Percentiles rank a stretch among this genome's conserved stretches.
These are phyloP conservation scores for Cataglyphis altisquamis DNA, from an alignment of 2,888 invertebrate species.

Conservation along the genomic window DNA sequence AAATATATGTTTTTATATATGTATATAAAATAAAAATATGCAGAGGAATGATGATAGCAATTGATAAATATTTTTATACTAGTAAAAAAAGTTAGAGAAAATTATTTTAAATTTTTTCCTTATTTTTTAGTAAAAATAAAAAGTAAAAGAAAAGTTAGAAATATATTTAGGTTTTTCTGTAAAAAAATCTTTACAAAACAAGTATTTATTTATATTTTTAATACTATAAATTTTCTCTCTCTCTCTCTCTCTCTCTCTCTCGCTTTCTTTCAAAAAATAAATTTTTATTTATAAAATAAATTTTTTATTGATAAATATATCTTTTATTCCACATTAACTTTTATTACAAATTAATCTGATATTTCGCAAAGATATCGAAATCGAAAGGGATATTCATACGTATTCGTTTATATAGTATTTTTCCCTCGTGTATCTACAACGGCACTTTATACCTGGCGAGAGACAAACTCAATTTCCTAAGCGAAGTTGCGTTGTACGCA, in stretches of 20 bases:
- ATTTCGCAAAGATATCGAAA: conserved; percentile 26
- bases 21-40: neutral
- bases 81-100: neutral
- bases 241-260: too few relatives aligned
- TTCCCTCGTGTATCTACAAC: neutral
- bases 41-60: neutral
- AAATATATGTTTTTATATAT: neutral
- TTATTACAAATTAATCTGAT: conserved; percentile 2
- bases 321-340: neutral
- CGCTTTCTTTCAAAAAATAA: neutral
- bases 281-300: neutral
- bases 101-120: neutral
- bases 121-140: neutral
- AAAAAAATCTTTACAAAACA: conserved; percentile 6
- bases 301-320: neutral
- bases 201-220: neutral
- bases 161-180: neutral
- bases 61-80: neutral
- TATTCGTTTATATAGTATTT: neutral
- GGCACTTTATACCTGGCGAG: conserved; percentile 61
- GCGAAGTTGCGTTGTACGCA: conserved; percentile 66
- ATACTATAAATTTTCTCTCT: neutral
- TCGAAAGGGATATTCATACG: neutral
- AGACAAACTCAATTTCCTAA: conserved; percentile 57
- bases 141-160: neutral